Percentiles rank a stretch among this genome's conserved stretches.
Evolutionary conservation across 2,888 invertebrate species (phyloP).

Genomic region (Zhuqinia jingwanae): DNA sequence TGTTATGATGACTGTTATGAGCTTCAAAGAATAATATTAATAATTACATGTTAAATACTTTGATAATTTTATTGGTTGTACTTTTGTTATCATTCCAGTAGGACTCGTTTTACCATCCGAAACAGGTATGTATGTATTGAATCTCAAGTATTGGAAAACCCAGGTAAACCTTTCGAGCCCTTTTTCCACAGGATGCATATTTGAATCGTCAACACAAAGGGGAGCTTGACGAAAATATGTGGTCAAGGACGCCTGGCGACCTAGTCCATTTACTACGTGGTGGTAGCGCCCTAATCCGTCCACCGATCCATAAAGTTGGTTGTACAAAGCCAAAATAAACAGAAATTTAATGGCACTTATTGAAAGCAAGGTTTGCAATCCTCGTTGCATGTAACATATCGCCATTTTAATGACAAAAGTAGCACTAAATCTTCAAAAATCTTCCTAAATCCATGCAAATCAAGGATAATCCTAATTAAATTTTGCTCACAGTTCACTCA

Average conservation of each 20-base stretch:
- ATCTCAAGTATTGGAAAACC: constrained; percentile 5
- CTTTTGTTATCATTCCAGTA: constrained; percentile 25
- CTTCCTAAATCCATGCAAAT: no score
- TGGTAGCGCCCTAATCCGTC: no score
- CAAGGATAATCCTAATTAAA: no score
- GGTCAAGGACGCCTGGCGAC: background rate
- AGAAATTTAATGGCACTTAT: background rate
- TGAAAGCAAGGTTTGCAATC: background rate
- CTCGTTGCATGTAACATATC: background rate
- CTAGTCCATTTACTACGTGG: no score
- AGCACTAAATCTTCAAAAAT: no score
- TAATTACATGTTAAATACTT: no score
- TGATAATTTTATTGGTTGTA: no score
- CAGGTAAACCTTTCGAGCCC: background rate
- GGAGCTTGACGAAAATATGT: constrained; percentile 41
- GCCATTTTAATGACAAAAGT: background rate
- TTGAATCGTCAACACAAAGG: constrained; percentile 35
- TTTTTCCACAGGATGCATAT: background rate
- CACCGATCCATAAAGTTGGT: background rate
- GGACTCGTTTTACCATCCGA: constrained; percentile 35
- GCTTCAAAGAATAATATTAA: no score
- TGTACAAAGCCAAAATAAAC: background rate
- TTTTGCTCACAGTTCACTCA: no score
- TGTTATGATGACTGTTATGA: background rate
- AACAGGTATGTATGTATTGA: constrained; percentile 28